Conservation (phyloP, 2,113 vertebrate genomes). For the Elachura formosa region DNA sequence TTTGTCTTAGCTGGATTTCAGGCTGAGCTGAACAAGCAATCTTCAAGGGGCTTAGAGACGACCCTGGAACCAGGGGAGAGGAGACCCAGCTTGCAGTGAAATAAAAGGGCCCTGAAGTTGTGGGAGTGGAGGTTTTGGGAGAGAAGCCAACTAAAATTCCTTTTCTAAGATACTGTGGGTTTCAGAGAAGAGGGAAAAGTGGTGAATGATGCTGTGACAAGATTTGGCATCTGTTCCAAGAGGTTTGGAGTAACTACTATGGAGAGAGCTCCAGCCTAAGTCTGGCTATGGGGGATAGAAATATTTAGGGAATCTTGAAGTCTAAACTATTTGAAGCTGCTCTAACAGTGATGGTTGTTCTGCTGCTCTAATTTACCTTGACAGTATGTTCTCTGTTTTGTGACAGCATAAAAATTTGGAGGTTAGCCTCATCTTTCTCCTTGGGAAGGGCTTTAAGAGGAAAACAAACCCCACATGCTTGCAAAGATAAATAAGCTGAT, state of each 20-base stretch:
- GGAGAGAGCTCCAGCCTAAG: neutral
- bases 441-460: conserved; percentile 29
- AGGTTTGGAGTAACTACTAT: neutral
- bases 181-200: neutral
- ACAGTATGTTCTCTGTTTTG: neutral
- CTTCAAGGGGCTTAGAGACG: conserved; percentile 79
- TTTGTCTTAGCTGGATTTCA: conserved; percentile 91
- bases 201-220: neutral
- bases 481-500: conserved; percentile 40
- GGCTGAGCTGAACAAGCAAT: conserved; percentile 77
- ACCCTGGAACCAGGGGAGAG: conserved; percentile 66
- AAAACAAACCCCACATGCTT: neutral
- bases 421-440: neutral
- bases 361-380: neutral
- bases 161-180: neutral
- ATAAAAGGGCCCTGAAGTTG: neutral
- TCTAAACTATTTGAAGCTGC: neutral
- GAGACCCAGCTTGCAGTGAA: neutral
- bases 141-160: neutral
- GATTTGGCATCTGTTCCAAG: neutral
- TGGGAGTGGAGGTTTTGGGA: neutral
- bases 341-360: neutral
- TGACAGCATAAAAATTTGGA: neutral
- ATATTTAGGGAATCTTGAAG: neutral
- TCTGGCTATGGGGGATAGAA: neutral